Conservation (phyloP, 2,113 vertebrate genomes). For the Heteronetta atricapilla region DNA sequence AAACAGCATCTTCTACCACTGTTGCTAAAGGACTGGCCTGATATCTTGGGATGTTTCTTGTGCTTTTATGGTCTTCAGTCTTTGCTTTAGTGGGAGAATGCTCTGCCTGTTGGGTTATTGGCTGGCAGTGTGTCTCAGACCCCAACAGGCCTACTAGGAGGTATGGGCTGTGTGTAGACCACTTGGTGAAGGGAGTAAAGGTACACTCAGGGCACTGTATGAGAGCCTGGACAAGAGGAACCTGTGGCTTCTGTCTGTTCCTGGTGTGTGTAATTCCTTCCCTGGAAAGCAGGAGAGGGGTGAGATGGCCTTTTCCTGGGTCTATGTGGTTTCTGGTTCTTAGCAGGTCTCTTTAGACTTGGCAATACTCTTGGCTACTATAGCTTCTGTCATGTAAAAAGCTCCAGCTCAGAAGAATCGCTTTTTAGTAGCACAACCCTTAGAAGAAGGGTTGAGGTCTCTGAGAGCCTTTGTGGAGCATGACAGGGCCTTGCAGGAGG, state of each 20-base stretch:
- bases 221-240: background rate
- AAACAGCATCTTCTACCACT: background rate
- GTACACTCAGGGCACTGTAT: background rate
- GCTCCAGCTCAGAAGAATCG: background rate
- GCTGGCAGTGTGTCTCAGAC: background rate
- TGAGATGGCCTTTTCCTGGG: background rate
- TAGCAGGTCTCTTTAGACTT: background rate
- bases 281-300: background rate
- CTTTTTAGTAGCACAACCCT: background rate
- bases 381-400: background rate
- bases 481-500: background rate
- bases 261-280: background rate
- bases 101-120: background rate
- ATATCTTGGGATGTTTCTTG: fast-evolving
- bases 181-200: background rate
- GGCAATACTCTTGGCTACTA: background rate
- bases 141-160: fast-evolving
- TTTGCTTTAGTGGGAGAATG: background rate
- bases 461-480: background rate
- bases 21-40: background rate
- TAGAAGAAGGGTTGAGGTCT: background rate
- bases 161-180: fast-evolving
- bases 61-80: background rate
- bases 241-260: background rate
- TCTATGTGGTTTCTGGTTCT: background rate